A percentile compares a stretch with the other conserved stretches of the same genome.
Evolutionary conservation across 2,797 vertebrate genomes (phyloP).

Genomic region (Parambassis ranga): DNA sequence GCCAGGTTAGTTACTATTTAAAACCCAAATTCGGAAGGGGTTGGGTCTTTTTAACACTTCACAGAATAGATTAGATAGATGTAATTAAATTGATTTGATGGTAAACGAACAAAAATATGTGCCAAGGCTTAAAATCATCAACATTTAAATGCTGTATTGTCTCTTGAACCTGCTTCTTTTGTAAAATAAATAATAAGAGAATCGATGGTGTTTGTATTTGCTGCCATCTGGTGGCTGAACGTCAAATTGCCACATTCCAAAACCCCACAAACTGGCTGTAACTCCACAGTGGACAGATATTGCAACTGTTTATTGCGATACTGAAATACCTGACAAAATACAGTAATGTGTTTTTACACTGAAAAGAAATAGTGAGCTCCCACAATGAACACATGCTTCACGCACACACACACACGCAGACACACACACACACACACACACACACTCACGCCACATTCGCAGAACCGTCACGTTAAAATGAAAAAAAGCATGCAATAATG

Average conservation of each 20-base stretch:
- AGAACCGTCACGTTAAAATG: constrained; percentile 66
- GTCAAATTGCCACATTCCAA: not conserved
- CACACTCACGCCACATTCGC: constrained; percentile 58
- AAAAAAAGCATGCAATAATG: constrained; percentile 74
- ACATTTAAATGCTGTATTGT: no score
- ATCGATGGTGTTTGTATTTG: constrained; percentile 2
- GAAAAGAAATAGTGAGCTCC: constrained; percentile 69
- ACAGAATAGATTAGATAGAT: no score
- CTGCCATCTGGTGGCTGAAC: constrained; percentile 51
- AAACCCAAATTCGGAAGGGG: no score
- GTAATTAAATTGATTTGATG: no score
- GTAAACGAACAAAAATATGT: no score
- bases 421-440: constrained; percentile 18
- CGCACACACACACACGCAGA: constrained; percentile 26
- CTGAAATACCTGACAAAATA: constrained; percentile 74
- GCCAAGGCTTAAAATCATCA: no score
- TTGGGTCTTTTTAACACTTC: no score
- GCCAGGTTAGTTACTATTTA: no score
- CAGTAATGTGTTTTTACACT: constrained; percentile 67
- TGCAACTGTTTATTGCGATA: constrained; percentile 79
- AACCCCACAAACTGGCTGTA: not conserved
- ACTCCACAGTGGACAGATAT: constrained; percentile 54
- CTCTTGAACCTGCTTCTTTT: no score
- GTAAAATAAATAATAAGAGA: not conserved
- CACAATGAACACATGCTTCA: constrained; percentile 76